These are phyloP conservation scores for Rhinopomastus cyanomelas DNA, from an alignment of 2,113 vertebrate species.

Conservation along the genomic window DNA sequence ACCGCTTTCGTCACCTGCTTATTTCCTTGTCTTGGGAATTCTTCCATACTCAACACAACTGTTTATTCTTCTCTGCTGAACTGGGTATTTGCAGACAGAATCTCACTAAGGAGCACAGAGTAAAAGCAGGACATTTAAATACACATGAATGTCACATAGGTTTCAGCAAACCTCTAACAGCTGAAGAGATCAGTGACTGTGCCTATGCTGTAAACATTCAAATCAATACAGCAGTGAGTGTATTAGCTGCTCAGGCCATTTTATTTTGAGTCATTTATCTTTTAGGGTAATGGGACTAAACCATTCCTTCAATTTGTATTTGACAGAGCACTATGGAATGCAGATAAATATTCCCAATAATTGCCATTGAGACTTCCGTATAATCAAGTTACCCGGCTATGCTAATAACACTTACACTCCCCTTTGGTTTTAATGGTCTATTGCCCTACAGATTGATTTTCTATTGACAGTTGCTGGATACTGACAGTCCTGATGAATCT, in stretches of 20 bases:
- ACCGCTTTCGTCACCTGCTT: neutral
- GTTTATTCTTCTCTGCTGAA: neutral
- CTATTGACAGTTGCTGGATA: conserved; percentile 9
- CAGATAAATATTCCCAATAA: conserved; percentile 31
- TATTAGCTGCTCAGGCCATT: neutral
- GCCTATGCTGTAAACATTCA: neutral
- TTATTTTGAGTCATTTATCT: conserved; percentile 16
- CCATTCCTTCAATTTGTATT: neutral
- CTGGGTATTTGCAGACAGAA: neutral
- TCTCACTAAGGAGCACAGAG: neutral
- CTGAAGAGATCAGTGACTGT: neutral
- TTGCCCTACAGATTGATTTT: conserved; percentile 42
- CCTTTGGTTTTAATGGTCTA: neutral
- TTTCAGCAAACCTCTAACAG: neutral
- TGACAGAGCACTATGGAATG: conserved; percentile 21
- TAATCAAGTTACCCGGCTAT: conserved; percentile 24
- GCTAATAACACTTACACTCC: conserved; percentile 1
- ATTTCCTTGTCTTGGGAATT: neutral
- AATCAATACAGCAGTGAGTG: neutral
- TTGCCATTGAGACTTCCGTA: neutral
- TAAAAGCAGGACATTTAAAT: neutral
- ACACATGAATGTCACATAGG: neutral
- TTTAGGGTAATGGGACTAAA: neutral
- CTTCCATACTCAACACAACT: neutral
- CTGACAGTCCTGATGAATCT: neutral